Conservation (phyloP, 1,140 invertebrate genomes). For the Leptopilina clavipes region DNA sequence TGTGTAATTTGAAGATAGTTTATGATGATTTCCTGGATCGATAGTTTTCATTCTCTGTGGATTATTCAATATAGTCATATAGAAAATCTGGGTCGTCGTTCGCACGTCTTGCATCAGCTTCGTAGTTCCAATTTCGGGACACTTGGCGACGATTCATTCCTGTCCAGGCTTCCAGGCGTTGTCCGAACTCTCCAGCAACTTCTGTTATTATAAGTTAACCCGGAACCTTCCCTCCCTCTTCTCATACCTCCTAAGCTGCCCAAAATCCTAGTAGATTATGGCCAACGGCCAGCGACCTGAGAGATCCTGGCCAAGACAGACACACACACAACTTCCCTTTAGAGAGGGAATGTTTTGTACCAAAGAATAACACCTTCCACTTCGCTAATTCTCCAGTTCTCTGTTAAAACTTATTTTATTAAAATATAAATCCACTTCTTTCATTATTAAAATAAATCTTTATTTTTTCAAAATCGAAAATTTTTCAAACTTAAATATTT, state of each 20-base stretch:
- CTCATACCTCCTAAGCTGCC: constrained; percentile 16
- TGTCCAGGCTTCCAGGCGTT: constrained; percentile 53
- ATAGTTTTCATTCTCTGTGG: neutral
- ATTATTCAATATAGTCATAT: constrained; percentile 9
- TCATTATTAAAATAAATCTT: too few species aligned
- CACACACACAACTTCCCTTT: constrained; percentile 50
- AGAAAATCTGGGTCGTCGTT: neutral
- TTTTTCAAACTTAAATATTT: too few species aligned
- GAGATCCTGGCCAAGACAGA: constrained; percentile 62
- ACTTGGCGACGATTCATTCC: constrained; percentile 70
- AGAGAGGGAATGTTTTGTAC: constrained; percentile 64
- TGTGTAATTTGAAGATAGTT: too few species aligned
- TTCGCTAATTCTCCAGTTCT: constrained; percentile 36
- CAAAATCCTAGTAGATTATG: constrained; percentile 64
- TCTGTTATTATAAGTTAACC: constrained; percentile 74
- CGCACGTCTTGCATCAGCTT: constrained; percentile 25
- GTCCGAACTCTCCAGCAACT: constrained; percentile 66
- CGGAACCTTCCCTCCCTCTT: constrained; percentile 27
- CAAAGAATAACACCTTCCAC: constrained; percentile 69
- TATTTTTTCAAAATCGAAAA: too few species aligned
- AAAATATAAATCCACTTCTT: too few species aligned
- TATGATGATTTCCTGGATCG: too few species aligned
- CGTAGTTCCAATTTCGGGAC: constrained; percentile 52
- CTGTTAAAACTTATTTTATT: neutral
- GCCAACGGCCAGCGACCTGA: constrained; percentile 68